These are phyloP conservation scores for Aspiorhynchus laticeps DNA, from an alignment of 2,113 vertebrate genomes.

Conservation along the genomic window DNA sequence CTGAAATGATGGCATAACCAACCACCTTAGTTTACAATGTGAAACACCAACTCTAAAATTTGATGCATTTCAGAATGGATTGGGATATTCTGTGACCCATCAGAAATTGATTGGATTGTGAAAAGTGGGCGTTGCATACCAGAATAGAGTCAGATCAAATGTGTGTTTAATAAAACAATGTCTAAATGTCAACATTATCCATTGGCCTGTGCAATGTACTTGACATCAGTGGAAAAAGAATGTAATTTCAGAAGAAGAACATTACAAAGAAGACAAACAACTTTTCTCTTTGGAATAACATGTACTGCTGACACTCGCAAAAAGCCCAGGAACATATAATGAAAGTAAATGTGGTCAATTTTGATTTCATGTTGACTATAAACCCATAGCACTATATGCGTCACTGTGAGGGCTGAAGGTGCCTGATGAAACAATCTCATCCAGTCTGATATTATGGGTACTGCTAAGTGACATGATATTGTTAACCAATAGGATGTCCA, in stretches of 20 bases:
- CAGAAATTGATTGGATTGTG: background rate
- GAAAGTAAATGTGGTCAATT: background rate
- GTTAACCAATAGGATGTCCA: constrained; percentile 2
- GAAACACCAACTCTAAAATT: background rate
- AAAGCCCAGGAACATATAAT: background rate
- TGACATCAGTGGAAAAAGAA: background rate
- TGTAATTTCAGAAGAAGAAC: background rate
- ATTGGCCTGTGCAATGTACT: background rate
- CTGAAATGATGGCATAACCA: background rate
- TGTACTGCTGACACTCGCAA: background rate
- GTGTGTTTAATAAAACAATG: background rate
- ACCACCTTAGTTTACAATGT: background rate
- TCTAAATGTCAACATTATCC: background rate
- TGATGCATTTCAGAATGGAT: background rate
- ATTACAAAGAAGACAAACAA: background rate
- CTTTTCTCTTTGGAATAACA: background rate
- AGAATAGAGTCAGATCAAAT: background rate
- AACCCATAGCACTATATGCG: background rate
- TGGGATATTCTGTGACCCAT: background rate
- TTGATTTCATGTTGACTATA: background rate
- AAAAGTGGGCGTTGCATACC: background rate
- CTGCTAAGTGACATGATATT: background rate
- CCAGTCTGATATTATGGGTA: background rate
- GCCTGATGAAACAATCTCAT: background rate
- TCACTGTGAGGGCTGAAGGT: background rate